Conservation (phyloP, 2,113 vertebrate species). For the Pogonocichla stellata region DNA sequence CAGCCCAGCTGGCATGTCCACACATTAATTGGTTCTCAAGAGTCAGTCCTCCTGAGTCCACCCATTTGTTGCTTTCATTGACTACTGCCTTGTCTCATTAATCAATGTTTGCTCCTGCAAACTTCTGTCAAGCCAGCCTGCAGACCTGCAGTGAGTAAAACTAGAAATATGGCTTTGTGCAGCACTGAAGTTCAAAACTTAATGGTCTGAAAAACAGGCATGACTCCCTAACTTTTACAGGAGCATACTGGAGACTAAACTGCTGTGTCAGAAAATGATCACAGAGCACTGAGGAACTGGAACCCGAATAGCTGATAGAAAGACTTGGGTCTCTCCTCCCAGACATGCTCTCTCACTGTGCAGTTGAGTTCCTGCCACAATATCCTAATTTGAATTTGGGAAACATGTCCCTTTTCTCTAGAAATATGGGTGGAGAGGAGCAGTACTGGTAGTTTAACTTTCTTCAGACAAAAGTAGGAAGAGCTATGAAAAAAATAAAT, state of each 20-base stretch:
- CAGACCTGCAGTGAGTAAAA: not conserved
- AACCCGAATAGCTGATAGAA: not conserved
- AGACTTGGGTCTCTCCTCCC: not conserved
- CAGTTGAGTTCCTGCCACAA: not conserved
- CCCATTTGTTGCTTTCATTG: constrained; percentile 19
- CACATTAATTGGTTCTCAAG: constrained; percentile 32
- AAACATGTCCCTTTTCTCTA: not conserved
- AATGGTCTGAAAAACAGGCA: not conserved
- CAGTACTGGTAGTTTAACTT: not conserved
- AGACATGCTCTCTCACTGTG: accelerated
- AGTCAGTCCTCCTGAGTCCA: not conserved
- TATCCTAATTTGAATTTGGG: not conserved
- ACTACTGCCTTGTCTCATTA: not conserved
- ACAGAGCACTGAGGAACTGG: not conserved
- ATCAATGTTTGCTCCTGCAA: not conserved
- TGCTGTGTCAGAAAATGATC: not conserved
- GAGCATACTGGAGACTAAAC: not conserved
- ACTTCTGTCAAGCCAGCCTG: not conserved
- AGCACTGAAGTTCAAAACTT: not conserved
- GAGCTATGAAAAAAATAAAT: not conserved
- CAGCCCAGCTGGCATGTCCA: constrained; percentile 44
- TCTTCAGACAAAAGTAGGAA: not conserved
- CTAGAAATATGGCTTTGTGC: not conserved
- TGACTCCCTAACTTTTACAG: not conserved
- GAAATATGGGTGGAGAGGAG: not conserved